Conservation (phyloP, 2,113 vertebrate species). For the Gadus macrocephalus region DNA sequence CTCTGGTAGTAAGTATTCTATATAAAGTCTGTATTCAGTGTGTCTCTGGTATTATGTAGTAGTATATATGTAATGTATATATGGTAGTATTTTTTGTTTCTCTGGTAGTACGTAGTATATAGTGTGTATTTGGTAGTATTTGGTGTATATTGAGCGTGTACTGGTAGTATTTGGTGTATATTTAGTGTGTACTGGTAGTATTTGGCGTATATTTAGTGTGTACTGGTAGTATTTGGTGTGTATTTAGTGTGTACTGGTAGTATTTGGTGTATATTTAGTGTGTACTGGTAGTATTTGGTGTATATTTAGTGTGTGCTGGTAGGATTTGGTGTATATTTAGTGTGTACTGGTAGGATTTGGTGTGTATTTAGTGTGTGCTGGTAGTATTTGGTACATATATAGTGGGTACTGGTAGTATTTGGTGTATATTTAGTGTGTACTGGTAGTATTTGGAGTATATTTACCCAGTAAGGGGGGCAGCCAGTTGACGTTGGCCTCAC, state of each 20-base stretch:
- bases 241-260: too few relatives aligned
- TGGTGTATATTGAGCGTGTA: too few relatives aligned
- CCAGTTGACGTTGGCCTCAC: slow-evolving; percentile 97
- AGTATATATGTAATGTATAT: too few relatives aligned
- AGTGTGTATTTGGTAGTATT: too few relatives aligned
- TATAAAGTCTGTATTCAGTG: too few relatives aligned
- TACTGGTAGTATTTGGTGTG: not conserved
- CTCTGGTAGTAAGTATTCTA: too few relatives aligned
- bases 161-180: too few relatives aligned
- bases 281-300: not conserved
- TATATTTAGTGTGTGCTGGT: not conserved
- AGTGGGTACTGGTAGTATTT: not conserved
- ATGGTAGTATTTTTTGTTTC: too few relatives aligned
- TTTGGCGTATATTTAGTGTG: not conserved
- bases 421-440: not conserved
- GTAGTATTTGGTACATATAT: not conserved
- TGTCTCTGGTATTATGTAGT: not conserved
- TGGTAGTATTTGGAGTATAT: slow-evolving; percentile 16
- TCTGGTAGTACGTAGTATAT: too few relatives aligned
- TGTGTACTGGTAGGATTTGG: too few relatives aligned
- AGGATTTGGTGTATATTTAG: too few relatives aligned
- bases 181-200: not conserved
- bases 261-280: not conserved
- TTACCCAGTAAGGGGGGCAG: slow-evolving; percentile 90
- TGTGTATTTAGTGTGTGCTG: too few relatives aligned